A percentile compares a stretch with the other conserved stretches of the same genome.
phyloP scores from a whole-genome alignment of 2,888 invertebrate species.

The Cosmopolites sordidus region DNA sequence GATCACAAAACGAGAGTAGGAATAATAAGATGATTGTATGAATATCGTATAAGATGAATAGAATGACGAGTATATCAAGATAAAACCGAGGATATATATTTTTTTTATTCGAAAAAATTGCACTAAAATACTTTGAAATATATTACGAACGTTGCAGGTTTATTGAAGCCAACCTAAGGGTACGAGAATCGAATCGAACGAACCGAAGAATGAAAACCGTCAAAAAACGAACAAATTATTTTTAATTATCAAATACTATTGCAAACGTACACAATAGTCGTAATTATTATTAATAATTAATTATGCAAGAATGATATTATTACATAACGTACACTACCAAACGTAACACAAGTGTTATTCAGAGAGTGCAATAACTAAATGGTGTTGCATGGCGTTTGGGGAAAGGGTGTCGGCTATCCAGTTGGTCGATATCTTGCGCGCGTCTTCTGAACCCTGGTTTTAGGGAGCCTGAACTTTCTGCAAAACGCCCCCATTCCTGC shows the following conservation, averaged over 20 bases:
- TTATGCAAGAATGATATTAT: slow-evolving; percentile 53
- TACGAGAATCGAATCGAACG: slow-evolving; percentile 39
- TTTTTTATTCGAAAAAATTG: slow-evolving; percentile 41
- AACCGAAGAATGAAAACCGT: slow-evolving; percentile 45
- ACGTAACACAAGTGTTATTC: slow-evolving; percentile 61
- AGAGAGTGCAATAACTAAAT: slow-evolving; percentile 62
- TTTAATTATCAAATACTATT: slow-evolving; percentile 44
- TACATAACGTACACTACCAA: slow-evolving; percentile 57
- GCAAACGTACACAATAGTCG: slow-evolving; percentile 51
- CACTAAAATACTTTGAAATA: slow-evolving; percentile 41
- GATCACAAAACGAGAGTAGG: slow-evolving; percentile 28
- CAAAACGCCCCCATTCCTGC: slow-evolving; percentile 30
- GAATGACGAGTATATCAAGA: slow-evolving; percentile 35
- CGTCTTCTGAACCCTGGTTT: slow-evolving; percentile 33
- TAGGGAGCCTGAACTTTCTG: slow-evolving; percentile 20
- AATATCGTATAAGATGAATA: slow-evolving; percentile 37
- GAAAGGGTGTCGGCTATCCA: slow-evolving; percentile 51
- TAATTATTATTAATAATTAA: slow-evolving; percentile 52
- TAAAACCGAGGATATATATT: slow-evolving; percentile 25
- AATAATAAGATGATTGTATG: slow-evolving; percentile 30
- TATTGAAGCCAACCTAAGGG: slow-evolving; percentile 47
- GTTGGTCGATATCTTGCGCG: slow-evolving; percentile 47
- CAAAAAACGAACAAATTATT: slow-evolving; percentile 46
- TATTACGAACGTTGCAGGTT: slow-evolving; percentile 46
- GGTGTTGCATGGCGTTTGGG: slow-evolving; percentile 51